Conservation (phyloP, 2,888 invertebrate genomes). For the Coelogynopora nodosa region DNA sequence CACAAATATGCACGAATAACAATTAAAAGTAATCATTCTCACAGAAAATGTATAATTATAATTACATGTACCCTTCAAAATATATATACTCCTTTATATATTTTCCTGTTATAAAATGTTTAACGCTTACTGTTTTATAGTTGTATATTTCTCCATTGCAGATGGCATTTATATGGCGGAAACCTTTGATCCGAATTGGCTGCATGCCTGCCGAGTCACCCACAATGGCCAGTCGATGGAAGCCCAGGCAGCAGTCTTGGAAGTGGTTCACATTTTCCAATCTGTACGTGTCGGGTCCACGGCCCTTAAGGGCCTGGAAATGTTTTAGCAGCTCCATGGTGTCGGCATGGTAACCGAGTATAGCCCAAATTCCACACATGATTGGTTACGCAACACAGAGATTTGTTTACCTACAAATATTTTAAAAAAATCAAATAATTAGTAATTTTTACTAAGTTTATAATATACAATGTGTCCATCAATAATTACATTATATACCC, state of each 20-base stretch:
- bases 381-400: too few species aligned
- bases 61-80: too few species aligned
- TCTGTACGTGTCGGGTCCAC: constrained; percentile 61
- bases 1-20: too few species aligned
- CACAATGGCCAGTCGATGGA: constrained; percentile 59
- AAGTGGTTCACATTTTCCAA: constrained; percentile 59
- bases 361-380: constrained; percentile 63
- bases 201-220: constrained; percentile 60
- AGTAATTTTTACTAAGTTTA: too few species aligned
- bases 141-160: constrained; percentile 84
- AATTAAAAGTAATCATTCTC: too few species aligned
- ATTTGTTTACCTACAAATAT: too few species aligned
- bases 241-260: constrained; percentile 57
- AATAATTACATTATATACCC: too few species aligned
- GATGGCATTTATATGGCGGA: constrained; percentile 58
- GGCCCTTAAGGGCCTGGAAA: constrained; percentile 57
- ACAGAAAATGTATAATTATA: too few species aligned
- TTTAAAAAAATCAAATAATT: too few species aligned
- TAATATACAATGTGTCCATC: too few species aligned
- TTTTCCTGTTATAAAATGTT: too few species aligned
- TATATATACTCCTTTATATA: too few species aligned
- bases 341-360: constrained; percentile 59
- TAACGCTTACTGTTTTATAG: constrained; percentile 63
- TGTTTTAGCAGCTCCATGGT: constrained; percentile 54
- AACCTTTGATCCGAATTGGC: constrained; percentile 58